Evolutionary conservation across 2,888 invertebrate species (phyloP), one percentile per base, ranked within the genome.

Genomic region (Leuctra nigra): DNA sequence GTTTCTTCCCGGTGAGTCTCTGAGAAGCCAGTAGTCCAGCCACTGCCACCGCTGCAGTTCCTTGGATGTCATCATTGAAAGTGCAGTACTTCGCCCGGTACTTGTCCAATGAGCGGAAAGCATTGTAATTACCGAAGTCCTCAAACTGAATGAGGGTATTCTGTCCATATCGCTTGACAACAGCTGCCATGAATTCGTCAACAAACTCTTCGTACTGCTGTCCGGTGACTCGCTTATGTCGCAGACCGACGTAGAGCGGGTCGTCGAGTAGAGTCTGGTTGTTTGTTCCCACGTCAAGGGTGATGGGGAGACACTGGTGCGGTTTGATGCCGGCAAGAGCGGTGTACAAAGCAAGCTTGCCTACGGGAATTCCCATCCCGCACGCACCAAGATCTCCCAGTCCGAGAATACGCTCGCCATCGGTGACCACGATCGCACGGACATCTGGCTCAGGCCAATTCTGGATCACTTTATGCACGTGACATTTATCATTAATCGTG

Each of bases 1-100:
- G 81, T 66, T 84, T 86, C 67, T 82, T 86, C 65, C 86, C 84
- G 0, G 91, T 92, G 57, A 93, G 75, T 61, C 86, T 76, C 54
- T 80, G 78, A 33, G 89, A 85, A 0, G 92, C 90, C 67, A 93
- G 77, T 18, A 99, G 75, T 0, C 98, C 98, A 4, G 94, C 95
- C 1, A 97, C 91, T 7, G 93, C 95, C 1, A 98, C 98, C 24
- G 92, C 84, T 1, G 98, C 98, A 0, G 97, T 95, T 63, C 97
- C 95, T 73, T 98, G 97, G 68, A 99, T 99, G 69, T 99, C 99
- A 68, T 99, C 99, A 73, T 99, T 99, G 74, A 99, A 99, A 20
- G 96, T 96, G 73, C 98, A 98, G 72, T 94, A 98, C 63, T 82
- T 81, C 67, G 87, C 76, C 59, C 93, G 81, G 75, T 96, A 99